Evolutionary conservation across 2,888 invertebrate genomes (phyloP).

Genomic region (Orgyia antiqua): DNA sequence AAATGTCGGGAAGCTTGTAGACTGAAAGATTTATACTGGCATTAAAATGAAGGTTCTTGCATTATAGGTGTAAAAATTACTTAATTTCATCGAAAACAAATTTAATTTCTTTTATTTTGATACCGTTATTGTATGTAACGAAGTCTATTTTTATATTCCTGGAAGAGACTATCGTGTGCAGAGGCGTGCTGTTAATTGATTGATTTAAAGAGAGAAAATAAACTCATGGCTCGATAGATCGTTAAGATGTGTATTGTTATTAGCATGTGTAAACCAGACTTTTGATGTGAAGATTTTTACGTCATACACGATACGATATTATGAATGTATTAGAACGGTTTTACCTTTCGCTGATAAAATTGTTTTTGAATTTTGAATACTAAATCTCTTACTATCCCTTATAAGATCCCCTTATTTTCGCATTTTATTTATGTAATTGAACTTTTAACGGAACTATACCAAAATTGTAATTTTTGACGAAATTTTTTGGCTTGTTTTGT

Average conservation of each 20-base stretch:
- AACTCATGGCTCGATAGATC: constrained; percentile 14
- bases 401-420: no score
- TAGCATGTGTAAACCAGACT: constrained; percentile 14
- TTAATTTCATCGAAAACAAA: neutral
- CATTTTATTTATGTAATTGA: no score
- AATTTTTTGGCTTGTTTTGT: no score
- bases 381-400: no score
- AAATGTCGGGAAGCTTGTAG: constrained; percentile 59
- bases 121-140: neutral
- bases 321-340: constrained; percentile 2
- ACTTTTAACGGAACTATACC: no score
- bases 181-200: constrained; percentile 17
- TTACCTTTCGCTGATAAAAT: neutral
- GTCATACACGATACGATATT: constrained; percentile 7
- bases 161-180: constrained; percentile 6
- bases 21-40: constrained; percentile 58
- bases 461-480: no score
- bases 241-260: constrained; percentile 20
- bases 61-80: constrained; percentile 11
- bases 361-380: no score
- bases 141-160: constrained; percentile 7
- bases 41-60: constrained; percentile 40
- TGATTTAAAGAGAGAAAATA: constrained; percentile 21
- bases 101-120: neutral
- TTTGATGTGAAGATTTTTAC: constrained; percentile 17